phyloP scores from a whole-genome alignment of 2,113 vertebrate genomes.

The Phyllopteryx taeniolatus region DNA sequence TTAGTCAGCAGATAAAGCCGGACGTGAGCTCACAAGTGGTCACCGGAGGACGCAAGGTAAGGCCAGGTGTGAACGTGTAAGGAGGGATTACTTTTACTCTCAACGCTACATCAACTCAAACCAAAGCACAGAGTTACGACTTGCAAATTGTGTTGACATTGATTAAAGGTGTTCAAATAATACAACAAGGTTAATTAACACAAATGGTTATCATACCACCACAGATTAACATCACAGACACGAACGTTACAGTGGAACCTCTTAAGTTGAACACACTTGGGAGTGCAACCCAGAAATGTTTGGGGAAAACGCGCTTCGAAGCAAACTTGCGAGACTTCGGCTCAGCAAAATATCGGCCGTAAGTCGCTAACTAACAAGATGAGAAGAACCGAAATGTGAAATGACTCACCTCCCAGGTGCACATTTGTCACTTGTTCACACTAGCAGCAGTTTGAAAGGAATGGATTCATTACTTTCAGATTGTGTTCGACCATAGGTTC shows the following conservation, averaged over 20 bases:
- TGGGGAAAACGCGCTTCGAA: neutral
- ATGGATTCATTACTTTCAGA: neutral
- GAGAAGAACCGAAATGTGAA: neutral
- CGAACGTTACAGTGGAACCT: neutral
- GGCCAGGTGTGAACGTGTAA: neutral
- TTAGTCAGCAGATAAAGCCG: neutral
- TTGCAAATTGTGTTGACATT: too few species aligned
- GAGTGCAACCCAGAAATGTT: neutral
- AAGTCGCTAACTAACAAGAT: neutral
- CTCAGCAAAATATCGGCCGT: neutral
- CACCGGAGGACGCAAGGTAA: neutral
- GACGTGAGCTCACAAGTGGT: neutral
- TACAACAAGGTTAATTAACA: neutral
- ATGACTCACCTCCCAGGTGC: neutral
- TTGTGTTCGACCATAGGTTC: neutral
- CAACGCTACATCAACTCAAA: neutral
- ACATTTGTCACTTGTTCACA: neutral
- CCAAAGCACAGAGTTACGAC: too few species aligned
- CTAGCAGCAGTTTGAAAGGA: too few species aligned
- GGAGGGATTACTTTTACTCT: neutral
- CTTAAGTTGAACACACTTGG: neutral
- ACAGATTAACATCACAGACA: neutral
- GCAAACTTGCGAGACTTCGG: neutral
- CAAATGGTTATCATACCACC: neutral
- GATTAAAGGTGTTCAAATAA: too few species aligned